phyloP scores from a whole-genome alignment of 2,113 vertebrate species.

The Heteronetta atricapilla region DNA sequence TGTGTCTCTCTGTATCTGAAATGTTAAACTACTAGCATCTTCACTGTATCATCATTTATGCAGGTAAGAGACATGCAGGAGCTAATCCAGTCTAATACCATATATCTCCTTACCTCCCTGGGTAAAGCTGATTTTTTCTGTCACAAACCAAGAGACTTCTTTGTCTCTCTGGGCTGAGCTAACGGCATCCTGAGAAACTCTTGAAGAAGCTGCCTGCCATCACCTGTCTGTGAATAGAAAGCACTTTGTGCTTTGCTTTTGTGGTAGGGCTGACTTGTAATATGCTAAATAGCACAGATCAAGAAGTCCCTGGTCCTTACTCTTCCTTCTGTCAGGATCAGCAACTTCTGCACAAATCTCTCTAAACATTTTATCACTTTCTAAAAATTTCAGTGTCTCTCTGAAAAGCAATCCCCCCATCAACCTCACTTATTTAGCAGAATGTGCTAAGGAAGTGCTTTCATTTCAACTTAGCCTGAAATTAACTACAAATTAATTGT shows the following conservation, averaged over 20 bases:
- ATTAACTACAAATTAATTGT: not conserved
- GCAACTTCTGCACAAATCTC: not conserved
- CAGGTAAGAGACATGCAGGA: not conserved
- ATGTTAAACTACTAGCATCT: not conserved
- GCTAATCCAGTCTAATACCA: too few species aligned
- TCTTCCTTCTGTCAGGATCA: not conserved
- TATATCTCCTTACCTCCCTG: not conserved
- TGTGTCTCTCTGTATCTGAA: not conserved
- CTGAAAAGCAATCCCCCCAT: not conserved
- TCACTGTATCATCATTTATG: not conserved
- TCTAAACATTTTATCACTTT: not conserved
- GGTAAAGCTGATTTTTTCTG: too few species aligned
- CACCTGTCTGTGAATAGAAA: not conserved
- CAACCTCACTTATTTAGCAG: not conserved
- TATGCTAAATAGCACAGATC: rapidly evolving
- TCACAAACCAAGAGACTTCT: not conserved
- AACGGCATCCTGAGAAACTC: not conserved
- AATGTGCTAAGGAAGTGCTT: not conserved
- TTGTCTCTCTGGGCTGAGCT: not conserved
- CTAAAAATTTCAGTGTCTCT: not conserved
- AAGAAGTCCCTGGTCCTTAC: not conserved
- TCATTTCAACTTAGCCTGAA: not conserved
- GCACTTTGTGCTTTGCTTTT: not conserved
- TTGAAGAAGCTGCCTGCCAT: not conserved
- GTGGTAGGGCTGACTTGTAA: not conserved